Evolutionary conservation across 1,140 invertebrate species (phyloP).

Genomic region (Armadillidium nasatum): DNA sequence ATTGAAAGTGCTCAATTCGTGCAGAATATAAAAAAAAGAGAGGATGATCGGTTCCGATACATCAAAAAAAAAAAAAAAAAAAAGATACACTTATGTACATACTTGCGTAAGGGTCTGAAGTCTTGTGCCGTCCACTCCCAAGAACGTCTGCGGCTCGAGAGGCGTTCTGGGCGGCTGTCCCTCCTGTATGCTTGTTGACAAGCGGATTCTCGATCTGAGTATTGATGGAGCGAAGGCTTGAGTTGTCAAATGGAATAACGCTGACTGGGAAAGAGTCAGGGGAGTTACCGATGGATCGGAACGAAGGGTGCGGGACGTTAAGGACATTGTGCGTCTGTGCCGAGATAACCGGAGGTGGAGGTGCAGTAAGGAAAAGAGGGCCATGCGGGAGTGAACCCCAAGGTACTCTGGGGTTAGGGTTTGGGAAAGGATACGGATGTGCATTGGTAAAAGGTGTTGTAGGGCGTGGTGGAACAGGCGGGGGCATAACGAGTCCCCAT

Average conservation of each 20-base stretch:
- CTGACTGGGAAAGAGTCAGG: constrained; percentile 45
- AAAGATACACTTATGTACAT: constrained; percentile 22
- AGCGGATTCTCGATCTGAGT: constrained; percentile 39
- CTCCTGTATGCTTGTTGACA: constrained; percentile 28
- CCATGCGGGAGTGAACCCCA: constrained; percentile 31
- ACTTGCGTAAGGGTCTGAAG: constrained; percentile 35
- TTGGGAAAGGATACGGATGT: constrained; percentile 16
- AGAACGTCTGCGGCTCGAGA: constrained; percentile 33
- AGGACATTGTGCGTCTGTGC: constrained; percentile 45
- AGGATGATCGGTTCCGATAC: not conserved
- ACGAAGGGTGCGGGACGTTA: constrained; percentile 35
- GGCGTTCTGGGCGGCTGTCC: constrained; percentile 29
- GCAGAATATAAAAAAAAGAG: not conserved
- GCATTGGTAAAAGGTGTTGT: constrained; percentile 28
- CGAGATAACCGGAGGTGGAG: constrained; percentile 39
- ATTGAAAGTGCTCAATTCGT: too few species aligned
- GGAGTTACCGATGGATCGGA: constrained; percentile 39
- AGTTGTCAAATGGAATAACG: constrained; percentile 44
- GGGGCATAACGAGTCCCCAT: constrained; percentile 38
- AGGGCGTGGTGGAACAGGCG: constrained; percentile 25
- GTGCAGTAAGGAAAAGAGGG: constrained; percentile 36
- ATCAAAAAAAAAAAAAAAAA: not conserved
- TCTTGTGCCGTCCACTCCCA: constrained; percentile 28
- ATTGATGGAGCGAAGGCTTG: constrained; percentile 32
- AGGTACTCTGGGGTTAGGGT: constrained; percentile 26